Percentiles rank a stretch among this genome's conserved stretches.
phyloP scores from a whole-genome alignment of 2,113 vertebrate species.

The Hypanus sabinus region DNA sequence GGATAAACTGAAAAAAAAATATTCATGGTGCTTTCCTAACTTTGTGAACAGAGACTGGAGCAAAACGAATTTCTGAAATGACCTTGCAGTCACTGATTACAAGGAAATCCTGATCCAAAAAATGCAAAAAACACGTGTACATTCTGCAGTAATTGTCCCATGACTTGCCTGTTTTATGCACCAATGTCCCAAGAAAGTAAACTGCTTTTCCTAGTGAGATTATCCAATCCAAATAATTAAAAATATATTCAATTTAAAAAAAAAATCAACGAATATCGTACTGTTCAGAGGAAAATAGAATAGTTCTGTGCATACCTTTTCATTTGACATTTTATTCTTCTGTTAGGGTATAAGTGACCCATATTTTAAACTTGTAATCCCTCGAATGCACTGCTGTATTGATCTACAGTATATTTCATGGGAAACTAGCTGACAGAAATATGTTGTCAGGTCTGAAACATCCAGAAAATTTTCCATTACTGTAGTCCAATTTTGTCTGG shows the following conservation, averaged over 20 bases:
- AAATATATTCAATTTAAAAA: background rate
- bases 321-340: background rate
- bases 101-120: background rate
- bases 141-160: background rate
- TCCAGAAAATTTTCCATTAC: slow-evolving; percentile 13
- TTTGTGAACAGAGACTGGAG: background rate
- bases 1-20: background rate
- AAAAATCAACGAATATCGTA: background rate
- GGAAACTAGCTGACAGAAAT: slow-evolving; percentile 17
- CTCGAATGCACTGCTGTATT: slow-evolving; percentile 8
- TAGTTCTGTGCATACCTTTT: background rate
- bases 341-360: slow-evolving; percentile 20
- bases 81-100: background rate
- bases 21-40: background rate
- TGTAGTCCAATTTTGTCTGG: slow-evolving; percentile 18
- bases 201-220: background rate
- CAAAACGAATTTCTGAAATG: background rate
- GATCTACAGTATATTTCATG: slow-evolving; percentile 24
- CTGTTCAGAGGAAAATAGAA: background rate
- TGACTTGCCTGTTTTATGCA: background rate
- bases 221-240: background rate
- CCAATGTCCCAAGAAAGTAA: background rate
- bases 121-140: background rate
- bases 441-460: slow-evolving; percentile 20
- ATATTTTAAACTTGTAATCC: slow-evolving; percentile 16